phyloP scores from a whole-genome alignment of 2,888 invertebrate genomes.

The Aproaerema taeniolella region DNA sequence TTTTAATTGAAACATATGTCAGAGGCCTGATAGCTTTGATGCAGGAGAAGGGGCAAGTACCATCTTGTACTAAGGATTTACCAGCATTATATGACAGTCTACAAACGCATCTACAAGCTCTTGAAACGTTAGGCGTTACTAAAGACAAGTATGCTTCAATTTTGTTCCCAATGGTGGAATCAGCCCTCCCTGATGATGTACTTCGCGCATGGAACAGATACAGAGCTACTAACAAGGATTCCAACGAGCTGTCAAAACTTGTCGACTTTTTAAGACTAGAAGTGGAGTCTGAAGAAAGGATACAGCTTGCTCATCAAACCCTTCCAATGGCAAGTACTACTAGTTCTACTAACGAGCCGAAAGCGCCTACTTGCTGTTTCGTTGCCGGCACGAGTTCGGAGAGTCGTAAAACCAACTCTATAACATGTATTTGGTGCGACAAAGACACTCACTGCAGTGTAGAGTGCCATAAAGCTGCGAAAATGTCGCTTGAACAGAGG shows the following conservation, averaged over 20 bases:
- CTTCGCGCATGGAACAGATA: slow-evolving; percentile 11
- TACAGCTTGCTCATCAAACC: neutral
- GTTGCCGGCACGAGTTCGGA: too few relatives aligned
- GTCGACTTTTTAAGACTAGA: slow-evolving; percentile 6
- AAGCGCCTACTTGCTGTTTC: too few relatives aligned
- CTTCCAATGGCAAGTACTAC: neutral
- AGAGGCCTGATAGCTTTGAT: too few relatives aligned
- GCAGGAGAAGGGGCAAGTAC: too few relatives aligned
- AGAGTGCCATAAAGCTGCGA: too few relatives aligned
- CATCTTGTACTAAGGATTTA: too few relatives aligned
- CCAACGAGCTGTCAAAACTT: neutral
- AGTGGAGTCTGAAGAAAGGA: slow-evolving; percentile 12
- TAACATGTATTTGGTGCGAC: too few relatives aligned
- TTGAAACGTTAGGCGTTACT: slow-evolving; percentile 8
- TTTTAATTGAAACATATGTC: too few relatives aligned
- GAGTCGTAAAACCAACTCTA: too few relatives aligned
- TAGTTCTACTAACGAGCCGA: neutral
- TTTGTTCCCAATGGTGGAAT: slow-evolving; percentile 16
- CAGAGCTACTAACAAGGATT: neutral
- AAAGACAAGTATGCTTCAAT: slow-evolving; percentile 16
- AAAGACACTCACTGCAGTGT: too few relatives aligned
- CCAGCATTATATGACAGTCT: slow-evolving; percentile 7
- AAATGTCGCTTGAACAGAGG: too few relatives aligned
- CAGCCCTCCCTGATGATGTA: slow-evolving; percentile 12
- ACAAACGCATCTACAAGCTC: neutral